phyloP scores from a whole-genome alignment of 2,797 vertebrate genomes.

The Tauraco hartlaubi region DNA sequence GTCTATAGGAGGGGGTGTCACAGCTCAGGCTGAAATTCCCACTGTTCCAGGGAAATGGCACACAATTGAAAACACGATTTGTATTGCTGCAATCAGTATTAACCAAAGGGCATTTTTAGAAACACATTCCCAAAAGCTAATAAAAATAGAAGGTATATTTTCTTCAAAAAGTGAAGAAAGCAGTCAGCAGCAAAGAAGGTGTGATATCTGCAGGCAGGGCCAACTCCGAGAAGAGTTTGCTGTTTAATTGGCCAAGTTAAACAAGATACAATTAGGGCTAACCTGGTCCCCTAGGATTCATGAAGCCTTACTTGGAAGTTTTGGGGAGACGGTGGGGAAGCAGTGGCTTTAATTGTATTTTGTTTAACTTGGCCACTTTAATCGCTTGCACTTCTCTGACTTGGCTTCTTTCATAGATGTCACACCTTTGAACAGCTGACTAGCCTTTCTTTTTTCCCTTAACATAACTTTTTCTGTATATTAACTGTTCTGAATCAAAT shows the following conservation, averaged over 20 bases:
- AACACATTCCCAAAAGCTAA: constrained; percentile 41
- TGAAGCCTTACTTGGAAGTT: constrained; percentile 59
- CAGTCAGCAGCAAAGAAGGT: constrained; percentile 71
- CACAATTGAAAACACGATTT: not conserved
- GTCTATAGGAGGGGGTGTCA: not conserved
- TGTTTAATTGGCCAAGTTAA: constrained; percentile 81
- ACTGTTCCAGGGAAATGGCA: not conserved
- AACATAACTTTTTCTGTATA: constrained; percentile 22
- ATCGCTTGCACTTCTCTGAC: constrained; percentile 53
- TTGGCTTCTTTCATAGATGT: constrained; percentile 73
- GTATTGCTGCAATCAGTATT: not conserved
- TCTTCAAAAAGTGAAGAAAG: constrained; percentile 53
- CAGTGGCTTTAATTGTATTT: constrained; percentile 66
- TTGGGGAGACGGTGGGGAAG: constrained; percentile 42
- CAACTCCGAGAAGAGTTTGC: constrained; percentile 71
- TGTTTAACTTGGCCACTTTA: constrained; percentile 79
- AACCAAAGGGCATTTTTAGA: constrained; percentile 45
- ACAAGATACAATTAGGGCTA: constrained; percentile 79
- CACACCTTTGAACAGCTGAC: constrained; percentile 70
- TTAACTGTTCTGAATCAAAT: constrained; percentile 41
- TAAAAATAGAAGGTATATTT: constrained; percentile 37
- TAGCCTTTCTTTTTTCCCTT: constrained; percentile 10
- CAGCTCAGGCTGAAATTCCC: not conserved
- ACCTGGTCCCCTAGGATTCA: constrained; percentile 75
- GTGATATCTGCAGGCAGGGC: constrained; percentile 74